phyloP scores from a whole-genome alignment of 2,797 vertebrate genomes.

The Petrocephalus schoutedeni region DNA sequence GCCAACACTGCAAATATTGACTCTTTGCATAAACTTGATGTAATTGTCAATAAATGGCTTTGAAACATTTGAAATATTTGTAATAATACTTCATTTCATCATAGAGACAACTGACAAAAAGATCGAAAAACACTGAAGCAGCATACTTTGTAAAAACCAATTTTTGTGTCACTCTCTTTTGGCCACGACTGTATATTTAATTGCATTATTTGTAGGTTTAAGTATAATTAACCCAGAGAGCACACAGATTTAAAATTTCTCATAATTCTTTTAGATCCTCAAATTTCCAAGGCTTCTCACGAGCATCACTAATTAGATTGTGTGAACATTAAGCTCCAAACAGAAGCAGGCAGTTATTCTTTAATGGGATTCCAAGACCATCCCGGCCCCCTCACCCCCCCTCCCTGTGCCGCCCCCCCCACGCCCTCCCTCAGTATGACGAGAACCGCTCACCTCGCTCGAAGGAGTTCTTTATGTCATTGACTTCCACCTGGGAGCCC shows the following conservation, averaged over 20 bases:
- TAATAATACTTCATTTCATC: no score
- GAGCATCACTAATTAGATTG: background rate
- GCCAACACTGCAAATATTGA: no score
- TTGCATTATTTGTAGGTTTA: background rate
- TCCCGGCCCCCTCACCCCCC: no score
- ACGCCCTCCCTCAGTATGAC: background rate
- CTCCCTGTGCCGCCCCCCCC: no score
- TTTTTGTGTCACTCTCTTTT: no score
- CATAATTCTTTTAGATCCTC: background rate
- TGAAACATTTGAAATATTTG: no score
- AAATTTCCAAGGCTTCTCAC: background rate
- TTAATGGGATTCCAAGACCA: background rate
- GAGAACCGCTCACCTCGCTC: conserved; percentile 78
- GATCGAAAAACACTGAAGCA: no score
- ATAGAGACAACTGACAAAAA: no score
- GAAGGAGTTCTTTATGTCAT: conserved; percentile 99
- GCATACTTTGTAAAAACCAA: no score
- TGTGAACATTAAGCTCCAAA: background rate
- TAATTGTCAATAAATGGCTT: no score
- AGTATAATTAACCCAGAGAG: background rate
- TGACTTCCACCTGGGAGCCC: conserved; percentile 96
- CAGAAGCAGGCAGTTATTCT: background rate
- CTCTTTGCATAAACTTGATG: no score
- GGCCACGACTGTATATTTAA: no score
- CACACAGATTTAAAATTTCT: background rate